Evolutionary conservation across 2,113 vertebrate genomes (phyloP), one percentile per base, ranked within the genome.

Genomic region (Pimephales promelas): DNA sequence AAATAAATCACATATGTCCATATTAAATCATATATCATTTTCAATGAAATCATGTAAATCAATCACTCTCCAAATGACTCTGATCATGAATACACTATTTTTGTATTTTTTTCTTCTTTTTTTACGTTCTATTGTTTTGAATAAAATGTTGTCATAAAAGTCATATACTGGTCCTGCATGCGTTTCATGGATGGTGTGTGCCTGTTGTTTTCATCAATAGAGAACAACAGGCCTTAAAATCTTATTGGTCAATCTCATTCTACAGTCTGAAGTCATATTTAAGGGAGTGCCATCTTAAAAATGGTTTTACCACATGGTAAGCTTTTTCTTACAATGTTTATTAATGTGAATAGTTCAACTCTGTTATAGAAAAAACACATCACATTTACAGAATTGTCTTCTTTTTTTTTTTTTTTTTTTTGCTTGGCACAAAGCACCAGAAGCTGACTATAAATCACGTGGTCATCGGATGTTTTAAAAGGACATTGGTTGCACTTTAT

Each of bases 61-160:
- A 14, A 78, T 43, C 56, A 10, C 43, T 78, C 22, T 78, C 22
- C 13, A 24, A 43, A 59, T 43, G 34, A 61, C 34, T 61, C 3
- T 1, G 74, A 59, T 24, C 40, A 24, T 24, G 28, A 61, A 14
- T 45, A 26, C 13, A 28, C 28, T 28, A 28, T 6, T 34, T n/a
- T 52, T 52, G 6, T 34, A 14, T 28, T 56, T 57, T 56, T 20
- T 76, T 24, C 14, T 13, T 28, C 36, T 57, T 56, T 20, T 76
- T 24, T n/a, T 13, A 49, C 18, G 56, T 45, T 78, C 36, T 78
- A 26, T 57, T 16, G 52, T 62, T 61, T 45, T 61, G 5, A 26
- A 78, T 78, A 78, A 61, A 78, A 43, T 61, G 36, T 40, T 59
- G 54, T 77, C 14, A 61, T 61, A 61, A 78, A 78, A 62, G 76